Conservation (phyloP, 2,888 invertebrate genomes). For the Spisula solida region DNA sequence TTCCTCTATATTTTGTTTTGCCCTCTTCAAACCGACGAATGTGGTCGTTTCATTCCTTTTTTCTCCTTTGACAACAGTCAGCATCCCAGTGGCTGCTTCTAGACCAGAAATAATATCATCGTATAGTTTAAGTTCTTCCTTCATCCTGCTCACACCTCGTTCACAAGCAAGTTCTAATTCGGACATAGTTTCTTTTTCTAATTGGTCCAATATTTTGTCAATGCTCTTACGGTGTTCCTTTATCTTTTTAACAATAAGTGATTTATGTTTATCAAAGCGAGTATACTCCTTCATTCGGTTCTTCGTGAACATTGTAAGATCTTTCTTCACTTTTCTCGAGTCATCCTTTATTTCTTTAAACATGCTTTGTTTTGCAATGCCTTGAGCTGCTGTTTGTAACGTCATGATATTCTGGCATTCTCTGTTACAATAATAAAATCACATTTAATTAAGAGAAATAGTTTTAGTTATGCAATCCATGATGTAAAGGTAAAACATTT, state of each 20-base stretch:
- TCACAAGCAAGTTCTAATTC: conserved; percentile 54
- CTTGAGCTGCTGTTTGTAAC: conserved; percentile 50
- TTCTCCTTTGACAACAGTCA: conserved; percentile 29
- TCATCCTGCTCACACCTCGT: conserved; percentile 34
- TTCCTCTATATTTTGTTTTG: conserved; percentile 53
- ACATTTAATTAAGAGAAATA: not conserved
- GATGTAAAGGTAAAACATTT: too few species aligned
- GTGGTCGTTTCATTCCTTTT: conserved; percentile 27
- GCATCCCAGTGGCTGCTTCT: conserved; percentile 40
- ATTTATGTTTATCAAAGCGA: conserved; percentile 52
- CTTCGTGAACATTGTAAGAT: conserved; percentile 42
- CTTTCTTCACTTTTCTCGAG: conserved; percentile 41
- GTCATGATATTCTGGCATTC: conserved; percentile 47
- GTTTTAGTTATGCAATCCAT: too few species aligned
- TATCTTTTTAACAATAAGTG: conserved; percentile 33
- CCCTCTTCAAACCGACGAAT: conserved; percentile 57
- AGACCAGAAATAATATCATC: conserved; percentile 46
- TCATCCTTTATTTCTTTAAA: conserved; percentile 45
- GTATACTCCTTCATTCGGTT: conserved; percentile 29
- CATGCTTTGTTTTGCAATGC: conserved; percentile 48
- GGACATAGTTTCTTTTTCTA: conserved; percentile 53
- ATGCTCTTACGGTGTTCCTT: conserved; percentile 50
- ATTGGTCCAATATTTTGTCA: conserved; percentile 46
- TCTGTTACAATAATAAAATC: conserved; percentile 30
- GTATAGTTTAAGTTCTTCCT: conserved; percentile 55